Base-by-base conservation (phyloP, 2,113 vertebrate genomes). In the Nicator chloris region DNA sequence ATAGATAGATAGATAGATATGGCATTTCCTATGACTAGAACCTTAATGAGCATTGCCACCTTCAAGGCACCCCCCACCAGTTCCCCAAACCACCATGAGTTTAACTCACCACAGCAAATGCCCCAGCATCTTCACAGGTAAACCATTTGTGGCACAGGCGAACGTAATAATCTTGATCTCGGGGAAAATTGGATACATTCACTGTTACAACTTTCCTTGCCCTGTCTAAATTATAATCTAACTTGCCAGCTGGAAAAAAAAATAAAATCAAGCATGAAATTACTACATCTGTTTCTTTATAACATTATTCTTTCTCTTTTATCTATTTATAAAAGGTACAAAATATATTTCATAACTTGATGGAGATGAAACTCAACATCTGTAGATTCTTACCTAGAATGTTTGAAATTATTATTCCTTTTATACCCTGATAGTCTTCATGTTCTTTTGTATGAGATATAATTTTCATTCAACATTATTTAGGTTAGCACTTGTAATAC, bases 61-160 rank as follows among this genome's bases (percentile, higher is more conserved):
- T 56, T 40, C 23, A 64, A 76, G 35, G 31, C 49, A 80, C 8
- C 4, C 3, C 8, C 12, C 21, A 84, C 4, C 27, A 71, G 37
- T 37, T 92, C 63, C 68, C 66, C 15, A 44, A 77, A 66, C 17
- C 33, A 15, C n/a, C 21, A 2, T 45, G 27, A 81, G 27, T 81
- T 82, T 94, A 83, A 80, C 98, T 98, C 70, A 99, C 99, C 98
- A 96, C 88, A 63, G 93, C 93, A 4, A 91, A 65, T 9, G 91
- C 91, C 3, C 98, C 98, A 2, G 40, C 96, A 44, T 98, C 98
- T 40, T 92, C 59, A 63, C 99, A 99, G 75, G 97, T 96, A 95
- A 98, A 98, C 92, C 97, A 92, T 60, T 97, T 98, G 39, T 94
- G 96, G 82, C 99, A 99, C 77, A 99, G 97, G 4, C 99, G 98